Conservation (phyloP, 2,888 invertebrate genomes). For the Saturnia japonica region DNA sequence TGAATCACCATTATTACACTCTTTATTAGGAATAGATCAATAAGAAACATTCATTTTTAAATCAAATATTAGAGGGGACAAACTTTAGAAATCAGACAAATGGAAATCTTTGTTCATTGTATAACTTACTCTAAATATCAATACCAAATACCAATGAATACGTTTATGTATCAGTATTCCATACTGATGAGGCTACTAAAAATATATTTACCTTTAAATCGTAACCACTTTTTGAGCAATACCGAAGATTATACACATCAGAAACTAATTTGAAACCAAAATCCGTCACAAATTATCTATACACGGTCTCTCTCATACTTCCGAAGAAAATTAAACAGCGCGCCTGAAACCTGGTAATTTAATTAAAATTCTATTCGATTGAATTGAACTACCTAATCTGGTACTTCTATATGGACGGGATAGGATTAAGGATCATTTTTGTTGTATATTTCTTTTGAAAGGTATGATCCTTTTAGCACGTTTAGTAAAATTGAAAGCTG, state of each 20-base stretch:
- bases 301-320: conserved; percentile 28
- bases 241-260: conserved; percentile 15
- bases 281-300: conserved; percentile 36
- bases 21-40: background rate
- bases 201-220: background rate
- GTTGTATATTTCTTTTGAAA: background rate
- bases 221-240: background rate
- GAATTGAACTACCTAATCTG: conserved; percentile 61
- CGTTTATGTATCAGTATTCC: no score
- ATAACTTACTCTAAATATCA: no score
- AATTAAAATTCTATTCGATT: conserved; percentile 73
- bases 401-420: conserved; percentile 47
- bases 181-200: background rate
- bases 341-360: conserved; percentile 55
- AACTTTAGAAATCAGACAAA: no score
- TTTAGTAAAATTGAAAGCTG: no score
- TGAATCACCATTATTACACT: no score
- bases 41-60: background rate
- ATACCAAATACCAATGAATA: no score
- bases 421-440: conserved; percentile 23
- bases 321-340: conserved; percentile 44
- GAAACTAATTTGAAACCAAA: conserved; percentile 35
- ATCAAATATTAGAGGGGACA: no score
- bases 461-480: no score
- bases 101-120: no score